Percentiles rank a stretch among this genome's conserved stretches.
Evolutionary conservation across 37 sponge, comb jelly and placozoan genomes (phyloP).

Genomic region (Hexactinellida sp.): DNA sequence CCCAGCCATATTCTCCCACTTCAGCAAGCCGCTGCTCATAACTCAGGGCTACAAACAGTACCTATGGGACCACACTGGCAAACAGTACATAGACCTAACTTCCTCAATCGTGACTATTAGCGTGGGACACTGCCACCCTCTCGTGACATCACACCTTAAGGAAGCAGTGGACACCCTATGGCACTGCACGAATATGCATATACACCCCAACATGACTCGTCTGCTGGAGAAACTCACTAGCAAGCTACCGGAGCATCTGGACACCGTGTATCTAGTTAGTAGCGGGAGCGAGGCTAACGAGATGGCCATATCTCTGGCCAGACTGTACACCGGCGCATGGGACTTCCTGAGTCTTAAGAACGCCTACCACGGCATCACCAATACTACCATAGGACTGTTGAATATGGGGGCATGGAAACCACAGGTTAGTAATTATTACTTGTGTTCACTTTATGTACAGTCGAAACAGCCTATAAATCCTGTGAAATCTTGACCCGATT

Average conservation of each 20-base stretch:
- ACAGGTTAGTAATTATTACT: not conserved
- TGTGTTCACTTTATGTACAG: too few relatives aligned
- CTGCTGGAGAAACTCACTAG: slow-evolving; percentile 61
- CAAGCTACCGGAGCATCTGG: slow-evolving; percentile 53
- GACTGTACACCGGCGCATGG: slow-evolving; percentile 70
- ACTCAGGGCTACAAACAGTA: slow-evolving; percentile 77
- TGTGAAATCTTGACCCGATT: too few relatives aligned
- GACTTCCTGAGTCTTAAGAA: slow-evolving; percentile 71
- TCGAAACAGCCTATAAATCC: too few relatives aligned
- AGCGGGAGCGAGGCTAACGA: slow-evolving; percentile 97
- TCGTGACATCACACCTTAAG: slow-evolving; percentile 21
- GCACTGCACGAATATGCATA: slow-evolving; percentile 84
- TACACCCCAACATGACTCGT: slow-evolving; percentile 61
- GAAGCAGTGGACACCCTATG: slow-evolving; percentile 58
- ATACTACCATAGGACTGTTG: slow-evolving; percentile 50
- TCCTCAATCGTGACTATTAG: slow-evolving; percentile 84
- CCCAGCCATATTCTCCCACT: slow-evolving; percentile 54
- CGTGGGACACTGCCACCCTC: slow-evolving; percentile 91
- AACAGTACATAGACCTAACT: slow-evolving; percentile 75
- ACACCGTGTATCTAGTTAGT: slow-evolving; percentile 78
- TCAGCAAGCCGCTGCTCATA: slow-evolving; percentile 58
- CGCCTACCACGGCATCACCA: slow-evolving; percentile 79
- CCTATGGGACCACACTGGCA: slow-evolving; percentile 69
- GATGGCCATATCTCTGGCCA: slow-evolving; percentile 77
- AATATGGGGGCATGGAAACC: slow-evolving; percentile 48